A percentile compares a stretch with the other conserved stretches of the same genome.
These are phyloP conservation scores for Holothuria leucospilota DNA, from an alignment of 53 echinoderm and acorn worm genomes.

Conservation along the genomic window DNA sequence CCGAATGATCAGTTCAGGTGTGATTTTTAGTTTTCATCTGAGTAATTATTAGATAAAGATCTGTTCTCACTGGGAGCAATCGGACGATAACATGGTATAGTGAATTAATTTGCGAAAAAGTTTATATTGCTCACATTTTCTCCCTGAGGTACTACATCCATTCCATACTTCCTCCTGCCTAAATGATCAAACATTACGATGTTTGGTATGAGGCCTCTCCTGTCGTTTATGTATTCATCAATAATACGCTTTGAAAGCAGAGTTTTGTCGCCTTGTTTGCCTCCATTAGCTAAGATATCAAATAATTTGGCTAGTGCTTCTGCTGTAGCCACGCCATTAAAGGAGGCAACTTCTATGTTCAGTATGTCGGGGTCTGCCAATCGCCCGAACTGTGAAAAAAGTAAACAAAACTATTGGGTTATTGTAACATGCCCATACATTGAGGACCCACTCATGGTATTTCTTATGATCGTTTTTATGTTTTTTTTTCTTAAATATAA, in stretches of 20 bases:
- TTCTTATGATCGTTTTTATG: too few species aligned
- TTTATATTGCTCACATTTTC: too few species aligned
- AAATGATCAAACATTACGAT: neutral
- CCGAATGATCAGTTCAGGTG: too few species aligned
- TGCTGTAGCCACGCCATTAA: neutral
- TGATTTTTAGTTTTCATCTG: too few species aligned
- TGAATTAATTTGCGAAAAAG: too few species aligned
- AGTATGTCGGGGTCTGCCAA: neutral
- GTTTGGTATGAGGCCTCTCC: neutral
- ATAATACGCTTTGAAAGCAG: neutral
- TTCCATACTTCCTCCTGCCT: neutral
- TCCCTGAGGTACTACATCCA: neutral
- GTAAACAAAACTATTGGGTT: too few species aligned
- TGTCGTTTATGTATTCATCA: neutral
- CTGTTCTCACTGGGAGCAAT: too few species aligned
- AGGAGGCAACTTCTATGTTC: neutral
- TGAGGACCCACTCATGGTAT: too few species aligned
- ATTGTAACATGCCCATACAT: too few species aligned
- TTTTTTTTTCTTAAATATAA: too few species aligned
- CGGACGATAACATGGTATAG: too few species aligned
- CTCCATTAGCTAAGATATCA: conserved; percentile 4
- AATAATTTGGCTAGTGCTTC: neutral
- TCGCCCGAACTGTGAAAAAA: neutral
- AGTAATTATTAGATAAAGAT: too few species aligned
- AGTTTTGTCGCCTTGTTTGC: neutral